These are phyloP conservation scores for Lycocerus yunnanus DNA, from an alignment of 2,888 invertebrate species.

Conservation along the genomic window DNA sequence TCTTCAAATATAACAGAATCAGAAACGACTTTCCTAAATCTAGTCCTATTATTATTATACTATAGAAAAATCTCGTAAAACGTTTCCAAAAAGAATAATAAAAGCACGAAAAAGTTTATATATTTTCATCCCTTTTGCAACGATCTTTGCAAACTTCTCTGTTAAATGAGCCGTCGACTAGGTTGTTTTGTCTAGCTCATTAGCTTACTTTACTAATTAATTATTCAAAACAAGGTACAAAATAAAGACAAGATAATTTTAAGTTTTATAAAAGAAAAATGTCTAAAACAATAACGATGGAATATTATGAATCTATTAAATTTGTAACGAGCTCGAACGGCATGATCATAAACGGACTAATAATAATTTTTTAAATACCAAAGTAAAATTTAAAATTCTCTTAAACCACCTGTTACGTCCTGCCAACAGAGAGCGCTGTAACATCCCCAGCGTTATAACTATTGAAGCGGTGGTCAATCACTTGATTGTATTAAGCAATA, in stretches of 20 bases:
- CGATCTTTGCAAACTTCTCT: slow-evolving; percentile 9
- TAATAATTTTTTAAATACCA: neutral
- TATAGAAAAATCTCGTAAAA: slow-evolving; percentile 10
- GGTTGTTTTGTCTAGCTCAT: slow-evolving; percentile 19
- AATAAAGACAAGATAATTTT: slow-evolving; percentile 5
- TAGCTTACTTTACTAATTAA: slow-evolving; percentile 17
- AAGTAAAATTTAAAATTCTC: neutral
- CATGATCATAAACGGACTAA: neutral
- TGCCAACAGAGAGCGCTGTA: neutral
- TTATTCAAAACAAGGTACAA: slow-evolving; percentile 19
- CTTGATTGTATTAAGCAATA: neutral
- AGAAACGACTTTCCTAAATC: slow-evolving; percentile 7
- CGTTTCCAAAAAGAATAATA: slow-evolving; percentile 2
- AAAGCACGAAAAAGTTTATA: slow-evolving; percentile 8
- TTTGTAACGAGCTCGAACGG: neutral
- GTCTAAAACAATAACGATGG: neutral
- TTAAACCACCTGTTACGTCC: neutral
- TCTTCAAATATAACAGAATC: neutral
- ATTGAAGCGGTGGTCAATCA: neutral
- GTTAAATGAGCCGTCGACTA: slow-evolving; percentile 16
- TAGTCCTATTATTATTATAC: slow-evolving; percentile 10
- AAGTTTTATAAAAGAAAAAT: neutral
- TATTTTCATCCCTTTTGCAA: neutral
- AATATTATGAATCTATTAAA: neutral
- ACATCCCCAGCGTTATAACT: neutral